Evolutionary conservation across 1,140 invertebrate species (phyloP), one percentile per base, ranked within the genome.

Genomic region (Drosophila tani): DNA sequence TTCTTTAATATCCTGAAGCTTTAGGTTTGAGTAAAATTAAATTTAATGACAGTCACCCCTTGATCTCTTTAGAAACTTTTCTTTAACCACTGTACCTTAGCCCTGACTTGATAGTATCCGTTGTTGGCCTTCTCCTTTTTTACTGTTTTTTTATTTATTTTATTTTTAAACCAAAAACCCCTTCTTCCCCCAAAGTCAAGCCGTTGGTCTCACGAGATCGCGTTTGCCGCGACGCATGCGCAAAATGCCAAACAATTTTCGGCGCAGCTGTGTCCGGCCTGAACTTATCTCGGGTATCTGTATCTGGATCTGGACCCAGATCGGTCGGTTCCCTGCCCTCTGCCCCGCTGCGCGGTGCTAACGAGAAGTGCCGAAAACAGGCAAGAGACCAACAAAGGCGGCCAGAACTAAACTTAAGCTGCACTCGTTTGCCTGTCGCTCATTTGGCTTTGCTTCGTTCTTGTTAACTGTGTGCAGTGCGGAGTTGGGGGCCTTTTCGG

Each of bases 241-340:
- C 83, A 70, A 88, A 87, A 88, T 88, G 81, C 84, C 68, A 88
- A 77, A 78, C 84, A 88, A 84, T 88, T 83, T 88, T 88, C 73
- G 83, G 69, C 77, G 83, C 83, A 87, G 84, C 83, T 87, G 83
- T 88, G 84, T 68, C 68, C 77, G 73, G 81, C 76, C 76, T 81
- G 74, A 81, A 88, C 84, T 88, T 88, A 88, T 88, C 84, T 88
- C 81, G 68, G 81, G 69, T 76, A 86, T 86, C 83, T 86, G 82
- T 69, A 87, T 82, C 79, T 68, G 35, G 21, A 60, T 67, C 64
- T 66, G 62, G 12, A 47, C 50, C 68, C 41, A n/a, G 19, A 21
- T 32, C 63, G 17, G 27, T 12, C 14, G 29, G 21, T 24, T 35
- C 7, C 45, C 32, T 17, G n/a, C n/a, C 19, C 15, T 24, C 9